Base-by-base conservation (phyloP, 2,888 invertebrate species). In the Cantharis lateralis region DNA sequence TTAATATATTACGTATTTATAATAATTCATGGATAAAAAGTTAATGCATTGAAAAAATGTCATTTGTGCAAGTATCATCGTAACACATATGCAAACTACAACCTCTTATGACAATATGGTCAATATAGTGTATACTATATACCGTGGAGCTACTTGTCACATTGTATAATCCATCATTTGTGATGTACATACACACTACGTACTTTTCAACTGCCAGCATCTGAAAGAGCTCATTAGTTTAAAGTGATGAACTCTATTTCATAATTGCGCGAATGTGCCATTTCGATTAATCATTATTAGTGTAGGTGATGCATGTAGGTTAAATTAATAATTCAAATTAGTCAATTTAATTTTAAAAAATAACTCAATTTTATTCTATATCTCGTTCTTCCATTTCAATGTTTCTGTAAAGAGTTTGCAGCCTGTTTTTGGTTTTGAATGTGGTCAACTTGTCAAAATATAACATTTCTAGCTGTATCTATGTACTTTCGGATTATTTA, bases 31-130 rank as follows among this genome's bases (percentile, higher is more conserved):
- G 26, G 9, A 28, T 28, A 10, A 70, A 70, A 28, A 28, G 32
- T 32, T 13, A 32, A 78, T 78, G 72, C 77, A 77, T 81, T 79
- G 80, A 81, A 81, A 81, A 81, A 82, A 80, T 80, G 79, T 79
- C 80, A 80, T 80, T 81, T 81, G 78, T 78, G 79, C 79, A 78
- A 78, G 78, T 76, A 80, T 71, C 74, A 75, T 48, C n/a, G n/a
- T 48, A 48, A 48, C 75, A 72, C 72, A 72, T 72, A 76, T 77
- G 70, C 71, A 72, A 28, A 20, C 76, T 76, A 78, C 72, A 74
- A 73, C 78, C 79, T 74, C 72, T 69, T 75, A 66, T 70, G 77
- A 72, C 70, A 24, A 62, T 75, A 76, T 75, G 71, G 78, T 75
- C 76, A 11, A 64, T 80, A 77, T 78, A 76, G 48, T 48, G 48